A percentile compares a stretch with the other conserved stretches of the same genome.
Evolutionary conservation across 2,888 invertebrate genomes (phyloP).

Genomic region (Baccha elongata): DNA sequence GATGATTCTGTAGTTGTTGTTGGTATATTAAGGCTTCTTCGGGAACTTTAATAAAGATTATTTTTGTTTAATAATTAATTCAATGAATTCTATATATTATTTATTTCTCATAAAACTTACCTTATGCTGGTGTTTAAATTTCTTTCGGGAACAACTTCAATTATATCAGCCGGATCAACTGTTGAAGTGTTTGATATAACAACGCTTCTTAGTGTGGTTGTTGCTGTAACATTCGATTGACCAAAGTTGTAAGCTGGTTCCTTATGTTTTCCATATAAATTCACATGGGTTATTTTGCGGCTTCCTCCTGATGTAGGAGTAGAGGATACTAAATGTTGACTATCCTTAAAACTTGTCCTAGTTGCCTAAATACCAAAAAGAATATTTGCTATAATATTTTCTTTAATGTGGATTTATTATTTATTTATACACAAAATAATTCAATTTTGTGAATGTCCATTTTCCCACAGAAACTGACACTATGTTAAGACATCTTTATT

Average conservation of each 20-base stretch:
- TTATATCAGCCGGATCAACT: conserved; percentile 77
- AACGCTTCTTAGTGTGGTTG: conserved; percentile 42
- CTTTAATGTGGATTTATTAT: too few relatives aligned
- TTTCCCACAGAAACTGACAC: too few relatives aligned
- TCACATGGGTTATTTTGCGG: conserved; percentile 75
- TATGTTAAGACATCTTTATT: too few relatives aligned
- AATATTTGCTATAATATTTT: too few relatives aligned
- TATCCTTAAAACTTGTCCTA: conserved; percentile 52
- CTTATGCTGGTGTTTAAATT: conserved; percentile 55
- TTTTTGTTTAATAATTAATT: neutral
- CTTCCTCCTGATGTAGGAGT: conserved; percentile 49
- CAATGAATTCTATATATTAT: neutral
- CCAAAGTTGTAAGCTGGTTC: conserved; percentile 77
- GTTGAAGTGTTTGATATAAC: conserved; percentile 62
- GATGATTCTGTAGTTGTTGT: conserved; percentile 73
- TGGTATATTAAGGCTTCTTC: conserved; percentile 79
- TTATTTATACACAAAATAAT: too few relatives aligned
- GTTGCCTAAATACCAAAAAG: conserved; percentile 31
- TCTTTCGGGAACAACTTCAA: conserved; percentile 75
- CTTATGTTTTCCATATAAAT: conserved; percentile 76
- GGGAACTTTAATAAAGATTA: conserved; percentile 75
- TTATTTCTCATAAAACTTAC: conserved; percentile 20
- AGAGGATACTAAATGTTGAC: conserved; percentile 65
- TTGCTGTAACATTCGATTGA: conserved; percentile 51
- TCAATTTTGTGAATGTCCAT: too few relatives aligned